phyloP scores from a whole-genome alignment of 1,140 invertebrate genomes.

The Drosophila varians region DNA sequence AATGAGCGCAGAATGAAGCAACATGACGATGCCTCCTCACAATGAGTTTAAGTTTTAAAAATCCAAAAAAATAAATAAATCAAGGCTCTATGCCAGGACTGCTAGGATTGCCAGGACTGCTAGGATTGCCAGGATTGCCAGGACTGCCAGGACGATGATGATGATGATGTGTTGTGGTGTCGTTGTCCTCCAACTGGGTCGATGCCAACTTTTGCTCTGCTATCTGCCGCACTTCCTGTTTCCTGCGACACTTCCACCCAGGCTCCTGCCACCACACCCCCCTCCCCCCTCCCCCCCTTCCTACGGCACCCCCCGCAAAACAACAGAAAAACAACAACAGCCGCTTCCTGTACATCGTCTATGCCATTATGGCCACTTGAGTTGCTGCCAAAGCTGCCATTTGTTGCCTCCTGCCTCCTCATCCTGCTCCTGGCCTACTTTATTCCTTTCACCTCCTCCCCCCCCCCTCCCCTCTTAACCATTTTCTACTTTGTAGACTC shows the following conservation, averaged over 20 bases:
- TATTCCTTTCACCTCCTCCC: no score
- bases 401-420: conserved; percentile 46
- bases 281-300: background rate
- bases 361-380: conserved; percentile 80
- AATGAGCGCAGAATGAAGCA: conserved; percentile 61
- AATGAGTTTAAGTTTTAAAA: conserved; percentile 9
- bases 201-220: conserved; percentile 61
- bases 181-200: conserved; percentile 57
- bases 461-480: background rate
- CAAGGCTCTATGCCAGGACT: no score
- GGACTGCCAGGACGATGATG: no score
- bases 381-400: conserved; percentile 67
- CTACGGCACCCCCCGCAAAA: no score
- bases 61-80: background rate
- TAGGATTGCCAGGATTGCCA: no score
- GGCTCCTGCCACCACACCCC: background rate
- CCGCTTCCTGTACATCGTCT: conserved; percentile 75
- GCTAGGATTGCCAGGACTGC: no score
- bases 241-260: conserved; percentile 73
- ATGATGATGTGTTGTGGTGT: conserved; percentile 13
- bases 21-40: conserved; percentile 10
- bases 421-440: background rate
- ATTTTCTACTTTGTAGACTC: background rate
- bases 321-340: conserved; percentile 42
- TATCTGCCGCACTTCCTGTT: conserved; percentile 79